These are phyloP conservation scores for Diplosoma virens DNA, from an alignment of 23 tunicate genomes.

Conservation along the genomic window DNA sequence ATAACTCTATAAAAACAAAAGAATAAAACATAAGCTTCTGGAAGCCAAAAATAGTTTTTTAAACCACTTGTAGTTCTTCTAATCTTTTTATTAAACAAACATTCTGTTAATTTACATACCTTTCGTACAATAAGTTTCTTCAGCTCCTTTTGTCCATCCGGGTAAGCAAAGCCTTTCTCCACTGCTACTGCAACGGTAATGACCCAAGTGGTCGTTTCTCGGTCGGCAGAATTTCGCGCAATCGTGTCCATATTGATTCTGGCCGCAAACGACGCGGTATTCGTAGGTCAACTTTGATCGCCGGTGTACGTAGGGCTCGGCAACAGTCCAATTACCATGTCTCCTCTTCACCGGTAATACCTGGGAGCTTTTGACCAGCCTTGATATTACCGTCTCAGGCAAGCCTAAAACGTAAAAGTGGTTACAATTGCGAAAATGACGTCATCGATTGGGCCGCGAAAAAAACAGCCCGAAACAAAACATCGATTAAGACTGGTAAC, in stretches of 20 bases:
- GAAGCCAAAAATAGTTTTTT: too few relatives aligned
- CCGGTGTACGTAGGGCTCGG: slow-evolving; percentile 34
- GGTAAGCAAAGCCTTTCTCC: slow-evolving; percentile 85
- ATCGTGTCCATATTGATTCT: slow-evolving; percentile 45
- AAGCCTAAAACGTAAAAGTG: not conserved
- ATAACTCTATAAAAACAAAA: too few relatives aligned
- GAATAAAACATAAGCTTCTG: too few relatives aligned
- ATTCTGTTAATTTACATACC: too few relatives aligned
- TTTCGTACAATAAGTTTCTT: slow-evolving; percentile 35
- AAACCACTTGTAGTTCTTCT: too few relatives aligned
- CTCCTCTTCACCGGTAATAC: not conserved
- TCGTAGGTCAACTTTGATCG: slow-evolving; percentile 34
- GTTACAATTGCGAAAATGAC: too few relatives aligned
- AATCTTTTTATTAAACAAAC: too few relatives aligned
- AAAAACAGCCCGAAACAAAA: not conserved
- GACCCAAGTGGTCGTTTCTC: slow-evolving; percentile 73
- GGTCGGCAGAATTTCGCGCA: slow-evolving; percentile 75
- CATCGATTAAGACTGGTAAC: too few relatives aligned
- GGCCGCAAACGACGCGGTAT: slow-evolving; percentile 58
- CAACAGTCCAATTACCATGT: slow-evolving; percentile 20
- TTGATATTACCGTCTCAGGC: slow-evolving; percentile 6
- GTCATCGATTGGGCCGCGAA: too few relatives aligned
- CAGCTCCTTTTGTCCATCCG: slow-evolving; percentile 58
- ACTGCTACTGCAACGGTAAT: slow-evolving; percentile 54
- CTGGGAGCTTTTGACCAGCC: slow-evolving; percentile 8